Evolutionary conservation across 2,113 vertebrate genomes (phyloP).

Genomic region (Gasterosteus aculeatus): DNA sequence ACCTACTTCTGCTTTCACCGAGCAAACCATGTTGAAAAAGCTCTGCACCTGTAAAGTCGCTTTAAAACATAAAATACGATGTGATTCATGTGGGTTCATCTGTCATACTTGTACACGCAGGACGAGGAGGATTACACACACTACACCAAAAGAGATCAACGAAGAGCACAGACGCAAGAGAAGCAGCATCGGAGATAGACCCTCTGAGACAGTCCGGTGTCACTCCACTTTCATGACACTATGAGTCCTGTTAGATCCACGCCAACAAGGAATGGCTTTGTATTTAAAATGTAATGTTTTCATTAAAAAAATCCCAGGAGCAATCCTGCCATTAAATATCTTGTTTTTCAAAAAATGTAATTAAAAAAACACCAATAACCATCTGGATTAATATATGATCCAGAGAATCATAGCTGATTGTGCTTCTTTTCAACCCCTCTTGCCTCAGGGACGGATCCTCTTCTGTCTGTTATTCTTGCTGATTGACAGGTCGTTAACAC

Average conservation of each 20-base stretch:
- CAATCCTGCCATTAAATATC: background rate
- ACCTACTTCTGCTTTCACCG: constrained; percentile 35
- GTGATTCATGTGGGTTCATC: background rate
- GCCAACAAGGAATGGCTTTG: constrained; percentile 3
- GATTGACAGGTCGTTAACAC: background rate
- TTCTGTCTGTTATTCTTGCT: background rate
- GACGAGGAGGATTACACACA: constrained; percentile 59
- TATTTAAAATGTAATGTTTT: constrained; percentile 8
- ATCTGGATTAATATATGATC: background rate
- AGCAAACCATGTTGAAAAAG: constrained; percentile 1
- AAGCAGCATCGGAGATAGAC: constrained; percentile 37
- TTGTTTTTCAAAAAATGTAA: background rate
- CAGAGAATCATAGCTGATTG: background rate
- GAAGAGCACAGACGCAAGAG: constrained; percentile 27
- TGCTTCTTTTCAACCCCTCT: background rate
- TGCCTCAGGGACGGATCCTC: background rate
- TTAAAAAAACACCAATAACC: background rate
- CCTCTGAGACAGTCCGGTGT: background rate
- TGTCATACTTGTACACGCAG: constrained; percentile 47
- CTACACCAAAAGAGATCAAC: constrained; percentile 22
- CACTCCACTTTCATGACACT: background rate
- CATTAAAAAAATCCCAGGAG: constrained; percentile 20
- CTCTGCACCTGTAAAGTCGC: background rate
- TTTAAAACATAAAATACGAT: background rate
- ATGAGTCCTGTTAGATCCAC: background rate